These are phyloP conservation scores for Thaumetopoea pityocampa DNA, from an alignment of 1,140 invertebrate species.

Conservation along the genomic window DNA sequence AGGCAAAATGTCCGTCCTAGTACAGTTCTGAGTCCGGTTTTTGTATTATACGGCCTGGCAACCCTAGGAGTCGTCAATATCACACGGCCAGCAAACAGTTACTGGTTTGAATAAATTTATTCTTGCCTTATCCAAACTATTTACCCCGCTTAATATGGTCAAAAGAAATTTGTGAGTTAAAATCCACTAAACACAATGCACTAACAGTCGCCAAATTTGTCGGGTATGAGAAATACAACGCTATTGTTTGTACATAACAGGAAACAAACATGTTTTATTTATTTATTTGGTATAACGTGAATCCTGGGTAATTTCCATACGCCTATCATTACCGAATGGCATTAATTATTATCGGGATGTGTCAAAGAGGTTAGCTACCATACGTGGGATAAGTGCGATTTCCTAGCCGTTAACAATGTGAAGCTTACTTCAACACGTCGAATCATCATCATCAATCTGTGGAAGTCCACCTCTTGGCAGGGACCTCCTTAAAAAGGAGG, in stretches of 20 bases:
- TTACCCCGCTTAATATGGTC: background rate
- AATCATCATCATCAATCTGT: conserved; percentile 5
- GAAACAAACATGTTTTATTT: conserved; percentile 25
- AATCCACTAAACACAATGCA: background rate
- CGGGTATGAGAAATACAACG: conserved; percentile 8
- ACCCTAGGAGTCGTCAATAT: too few relatives aligned
- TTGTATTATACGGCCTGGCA: too few relatives aligned
- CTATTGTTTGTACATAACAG: conserved; percentile 23
- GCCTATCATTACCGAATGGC: conserved; percentile 4
- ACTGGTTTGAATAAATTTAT: too few relatives aligned
- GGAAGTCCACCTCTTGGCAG: background rate
- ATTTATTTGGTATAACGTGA: conserved; percentile 14
- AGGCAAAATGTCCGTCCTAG: background rate
- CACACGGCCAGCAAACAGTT: too few relatives aligned
- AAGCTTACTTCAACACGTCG: conserved; percentile 12
- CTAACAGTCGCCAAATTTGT: conserved; percentile 2
- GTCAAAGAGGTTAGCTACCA: conserved; percentile 20
- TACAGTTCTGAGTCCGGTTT: too few relatives aligned
- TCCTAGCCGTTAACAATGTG: conserved; percentile 15
- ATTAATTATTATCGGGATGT: conserved; percentile 21
- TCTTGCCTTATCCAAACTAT: background rate
- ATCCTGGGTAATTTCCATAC: conserved; percentile 19
- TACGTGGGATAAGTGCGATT: conserved; percentile 21
- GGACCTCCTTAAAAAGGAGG: too few relatives aligned
- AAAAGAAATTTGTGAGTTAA: background rate